Evolutionary conservation across 2,113 vertebrate genomes (phyloP).

Genomic region (Malurus elegans): DNA sequence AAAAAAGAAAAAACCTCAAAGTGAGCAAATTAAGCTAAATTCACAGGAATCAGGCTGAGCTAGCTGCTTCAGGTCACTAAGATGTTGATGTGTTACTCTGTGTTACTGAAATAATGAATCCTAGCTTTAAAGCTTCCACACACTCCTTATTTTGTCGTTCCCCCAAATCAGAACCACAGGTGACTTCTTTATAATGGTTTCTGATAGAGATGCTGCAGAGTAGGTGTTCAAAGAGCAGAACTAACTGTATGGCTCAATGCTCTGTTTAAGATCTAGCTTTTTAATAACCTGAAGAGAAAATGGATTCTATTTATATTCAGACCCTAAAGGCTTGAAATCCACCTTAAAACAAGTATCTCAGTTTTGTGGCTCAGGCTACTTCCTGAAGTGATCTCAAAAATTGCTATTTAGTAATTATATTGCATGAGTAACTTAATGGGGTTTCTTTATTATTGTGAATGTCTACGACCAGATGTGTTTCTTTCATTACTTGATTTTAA

Average conservation of each 20-base stretch:
- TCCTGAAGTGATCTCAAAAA: not conserved
- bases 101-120: slow-evolving; percentile 1
- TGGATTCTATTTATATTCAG: not conserved
- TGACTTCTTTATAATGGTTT: not conserved
- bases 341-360: not conserved
- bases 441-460: not conserved
- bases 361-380: not conserved
- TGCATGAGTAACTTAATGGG: not conserved
- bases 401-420: not conserved
- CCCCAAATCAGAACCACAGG: not conserved
- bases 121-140: not conserved
- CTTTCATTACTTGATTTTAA: not conserved
- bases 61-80: slow-evolving; percentile 12
- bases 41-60: slow-evolving; percentile 15
- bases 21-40: slow-evolving; percentile 58
- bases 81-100: not conserved
- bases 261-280: not conserved
- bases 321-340: not conserved
- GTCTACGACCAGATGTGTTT: not conserved
- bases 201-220: not conserved
- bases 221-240: not conserved
- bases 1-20: slow-evolving; percentile 23
- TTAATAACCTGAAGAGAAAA: not conserved
- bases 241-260: not conserved
- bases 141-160: not conserved